phyloP scores from a whole-genome alignment of 2,888 invertebrate species.

The Leptinotarsa haldemani region DNA sequence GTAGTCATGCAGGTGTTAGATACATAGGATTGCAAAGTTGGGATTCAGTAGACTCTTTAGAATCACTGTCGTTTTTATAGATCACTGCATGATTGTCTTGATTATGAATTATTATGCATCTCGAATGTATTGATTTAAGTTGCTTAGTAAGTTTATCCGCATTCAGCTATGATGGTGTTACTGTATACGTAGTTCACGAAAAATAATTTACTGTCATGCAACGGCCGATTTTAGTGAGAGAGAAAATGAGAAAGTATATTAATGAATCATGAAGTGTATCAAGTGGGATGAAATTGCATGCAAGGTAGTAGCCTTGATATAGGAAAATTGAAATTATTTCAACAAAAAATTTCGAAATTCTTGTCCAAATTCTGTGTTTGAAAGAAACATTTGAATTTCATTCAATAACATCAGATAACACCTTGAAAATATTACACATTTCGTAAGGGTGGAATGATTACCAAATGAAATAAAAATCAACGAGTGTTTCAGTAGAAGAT shows the following conservation, averaged over 20 bases:
- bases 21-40: constrained; percentile 67
- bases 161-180: constrained; percentile 20
- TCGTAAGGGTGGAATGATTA: no score
- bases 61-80: constrained; percentile 66
- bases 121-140: constrained; percentile 34
- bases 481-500: no score
- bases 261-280: neutral
- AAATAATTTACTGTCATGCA: neutral
- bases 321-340: no score
- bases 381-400: no score
- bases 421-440: no score
- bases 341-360: no score
- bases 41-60: constrained; percentile 67
- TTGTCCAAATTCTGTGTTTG: no score
- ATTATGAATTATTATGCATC: constrained; percentile 41
- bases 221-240: neutral
- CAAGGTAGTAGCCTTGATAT: no score
- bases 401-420: no score
- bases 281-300: no score
- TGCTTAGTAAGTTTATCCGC: constrained; percentile 18
- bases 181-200: constrained; percentile 23
- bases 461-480: no score
- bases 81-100: constrained; percentile 60
- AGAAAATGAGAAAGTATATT: neutral
- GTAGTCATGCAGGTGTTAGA: constrained; percentile 71